These are phyloP conservation scores for Echiichthys vipera DNA, from an alignment of 2,797 vertebrate species.

Conservation along the genomic window DNA sequence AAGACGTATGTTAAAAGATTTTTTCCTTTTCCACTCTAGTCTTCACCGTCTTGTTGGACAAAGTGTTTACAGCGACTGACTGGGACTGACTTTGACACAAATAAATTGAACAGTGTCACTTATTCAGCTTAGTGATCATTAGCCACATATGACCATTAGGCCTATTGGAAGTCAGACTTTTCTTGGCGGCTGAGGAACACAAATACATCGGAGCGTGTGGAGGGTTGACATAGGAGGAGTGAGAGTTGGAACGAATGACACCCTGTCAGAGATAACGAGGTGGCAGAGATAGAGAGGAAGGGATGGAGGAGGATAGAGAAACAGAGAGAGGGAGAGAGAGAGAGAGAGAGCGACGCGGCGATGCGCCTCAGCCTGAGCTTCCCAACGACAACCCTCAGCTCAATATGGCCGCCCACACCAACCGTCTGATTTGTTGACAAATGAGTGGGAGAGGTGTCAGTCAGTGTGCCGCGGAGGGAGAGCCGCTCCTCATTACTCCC, in stretches of 20 bases:
- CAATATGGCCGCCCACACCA: slow-evolving; percentile 86
- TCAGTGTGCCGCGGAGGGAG: slow-evolving; percentile 73
- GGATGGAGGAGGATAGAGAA: slow-evolving; percentile 76
- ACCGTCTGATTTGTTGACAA: slow-evolving; percentile 89
- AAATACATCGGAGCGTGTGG: slow-evolving; percentile 70
- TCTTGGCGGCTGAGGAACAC: slow-evolving; percentile 66
- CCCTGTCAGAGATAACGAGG: slow-evolving; percentile 85
- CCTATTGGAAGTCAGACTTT: slow-evolving; percentile 73
- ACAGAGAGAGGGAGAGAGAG: slow-evolving; percentile 59
- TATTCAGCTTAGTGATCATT: slow-evolving; percentile 81
- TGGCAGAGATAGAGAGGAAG: slow-evolving; percentile 78
- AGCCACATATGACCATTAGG: slow-evolving; percentile 81
- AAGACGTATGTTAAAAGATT: slow-evolving; percentile 38
- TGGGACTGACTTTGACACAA: slow-evolving; percentile 66
- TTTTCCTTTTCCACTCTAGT: slow-evolving; percentile 40
- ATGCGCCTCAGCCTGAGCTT: slow-evolving; percentile 73
- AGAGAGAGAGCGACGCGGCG: slow-evolving; percentile 61
- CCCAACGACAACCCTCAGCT: slow-evolving; percentile 82
- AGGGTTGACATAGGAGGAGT: slow-evolving; percentile 78
- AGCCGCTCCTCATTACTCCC: slow-evolving; percentile 84
- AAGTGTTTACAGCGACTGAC: slow-evolving; percentile 64
- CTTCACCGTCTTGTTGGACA: slow-evolving; percentile 53
- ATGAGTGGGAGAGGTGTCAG: slow-evolving; percentile 89
- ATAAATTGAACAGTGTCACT: slow-evolving; percentile 77
- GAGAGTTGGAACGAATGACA: slow-evolving; percentile 79